Base-by-base conservation (phyloP, 2,797 vertebrate species). In the Nannoperca obscura region DNA sequence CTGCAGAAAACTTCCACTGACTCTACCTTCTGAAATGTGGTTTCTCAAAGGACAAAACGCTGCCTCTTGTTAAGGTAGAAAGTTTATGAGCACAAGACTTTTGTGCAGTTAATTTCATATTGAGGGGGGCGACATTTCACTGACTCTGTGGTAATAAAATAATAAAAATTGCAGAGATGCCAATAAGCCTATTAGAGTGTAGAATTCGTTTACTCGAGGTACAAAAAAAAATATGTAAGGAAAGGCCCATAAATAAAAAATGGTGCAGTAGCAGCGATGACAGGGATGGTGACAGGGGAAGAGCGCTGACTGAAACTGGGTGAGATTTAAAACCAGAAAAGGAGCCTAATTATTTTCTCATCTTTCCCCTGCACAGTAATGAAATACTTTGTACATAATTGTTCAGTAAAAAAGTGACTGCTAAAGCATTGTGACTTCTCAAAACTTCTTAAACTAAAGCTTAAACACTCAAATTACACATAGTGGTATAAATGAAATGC, bases 211-310 rank as follows among this genome's bases (percentile, higher is more conserved):
- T 81, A 79, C 52, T 79, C 42, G 52, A 78, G 50, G 70, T 80
- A 14, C 36, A 20, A 66, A 60, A 2, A 9, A 38, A 81, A 69
- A 58, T 50, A 61, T 52, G 60, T 53, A 71, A 59, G 50, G 59
- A 57, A 83, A 81, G 49, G 20, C 22, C 36, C 76, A 86, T 93
- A 78, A 91, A 93, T 93, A 92, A 92, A 87, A 88, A 85, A 86
- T 90, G 84, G 65, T 74, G 68, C 75, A 65, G 80, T 53, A 76
- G 85, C 73, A 74, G 69, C 15, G 85, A 89, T 82, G 84, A 89
- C 76, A 79, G 80, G 58, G 72, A 82, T 47, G 60, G 84, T 84
- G 82, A 91, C 79, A 84, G 80, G 80, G 52, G 65, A 86, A 83
- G 86, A 76, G 76, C 52, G 13, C 60, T 80, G 71, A 85, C 70